Evolutionary conservation across 2,888 invertebrate genomes (phyloP), one percentile per base, ranked within the genome.

Genomic region (Strigamia maritima): DNA sequence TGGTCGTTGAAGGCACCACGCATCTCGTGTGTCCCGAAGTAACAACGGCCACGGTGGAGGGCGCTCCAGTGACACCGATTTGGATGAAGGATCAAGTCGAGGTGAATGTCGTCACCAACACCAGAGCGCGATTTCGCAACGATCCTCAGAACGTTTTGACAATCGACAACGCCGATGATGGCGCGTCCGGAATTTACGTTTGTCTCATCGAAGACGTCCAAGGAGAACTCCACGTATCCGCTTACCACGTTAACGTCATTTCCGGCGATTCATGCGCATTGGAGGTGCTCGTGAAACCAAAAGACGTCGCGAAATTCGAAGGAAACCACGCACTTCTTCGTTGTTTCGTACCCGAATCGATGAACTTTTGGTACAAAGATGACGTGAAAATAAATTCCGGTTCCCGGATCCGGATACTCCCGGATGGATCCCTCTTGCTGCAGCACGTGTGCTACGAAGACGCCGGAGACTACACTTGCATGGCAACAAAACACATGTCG

Each of bases 291-390:
- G 31, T 76, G 0, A 35, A 19, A 22, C 76, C 76, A 10, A 76
- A 35, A 28, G 76, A 76, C n/a, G 38, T 40, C n/a, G 31, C 38
- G 3, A 38, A 35, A 22, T 22, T 22, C 16, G 76, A 31, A 14
- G 38, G 28, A 6, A 38, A 31, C n/a, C 76, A 38, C 4, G 35
- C 38, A 8, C 76, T 76, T 76, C 76, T 76, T 22, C 76, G 76
- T 10, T 76, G 76, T 35, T 76, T 28, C 31, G 26, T 35, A 14
- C 31, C 31, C 3, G 31, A 38, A 3, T 22, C 76, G 26, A 35
- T 24, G 16, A 76, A 76, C 38, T 4, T 40, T 12, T 76, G 76
- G 76, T 76, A 35, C 38, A 76, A 76, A 35, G 22, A 76, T 28
- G 76, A 35, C 14, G 76, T 28, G 16, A 26, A 31, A n/a, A 28